A percentile compares a stretch with the other conserved stretches of the same genome.
phyloP scores from a whole-genome alignment of 2,797 vertebrate genomes.

The Sparidentex hasta region DNA sequence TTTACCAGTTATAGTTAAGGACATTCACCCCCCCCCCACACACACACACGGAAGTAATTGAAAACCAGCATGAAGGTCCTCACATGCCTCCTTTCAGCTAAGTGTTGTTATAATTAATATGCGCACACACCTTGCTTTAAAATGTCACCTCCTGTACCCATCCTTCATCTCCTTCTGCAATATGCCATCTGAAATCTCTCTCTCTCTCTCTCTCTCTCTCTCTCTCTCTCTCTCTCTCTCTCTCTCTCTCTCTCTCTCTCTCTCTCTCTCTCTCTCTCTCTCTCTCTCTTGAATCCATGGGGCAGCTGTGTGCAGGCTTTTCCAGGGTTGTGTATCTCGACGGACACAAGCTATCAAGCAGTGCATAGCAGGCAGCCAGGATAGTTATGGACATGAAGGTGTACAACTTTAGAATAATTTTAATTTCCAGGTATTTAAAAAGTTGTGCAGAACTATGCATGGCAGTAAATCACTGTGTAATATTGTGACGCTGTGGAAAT shows the following conservation, averaged over 20 bases:
- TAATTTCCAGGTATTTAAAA: slow-evolving; percentile 1
- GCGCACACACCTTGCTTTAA: slow-evolving; percentile 13
- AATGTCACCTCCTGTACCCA: background rate
- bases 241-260: background rate
- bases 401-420: background rate
- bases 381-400: slow-evolving; percentile 1
- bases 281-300: background rate
- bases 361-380: background rate
- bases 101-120: slow-evolving; percentile 9
- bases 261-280: background rate
- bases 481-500: background rate
- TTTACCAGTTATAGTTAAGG: slow-evolving; percentile 59
- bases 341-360: slow-evolving; percentile 24
- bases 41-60: background rate
- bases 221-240: background rate
- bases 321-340: slow-evolving; percentile 13
- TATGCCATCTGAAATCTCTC: slow-evolving; percentile 15
- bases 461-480: background rate
- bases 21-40: slow-evolving; percentile 19
- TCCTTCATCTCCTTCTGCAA: slow-evolving; percentile 24
- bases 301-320: slow-evolving; percentile 18
- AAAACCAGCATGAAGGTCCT: slow-evolving; percentile 11
- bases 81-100: background rate
- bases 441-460: background rate
- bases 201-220: background rate